phyloP scores from a whole-genome alignment of 2,113 vertebrate genomes.

The Rhombomys opimus region DNA sequence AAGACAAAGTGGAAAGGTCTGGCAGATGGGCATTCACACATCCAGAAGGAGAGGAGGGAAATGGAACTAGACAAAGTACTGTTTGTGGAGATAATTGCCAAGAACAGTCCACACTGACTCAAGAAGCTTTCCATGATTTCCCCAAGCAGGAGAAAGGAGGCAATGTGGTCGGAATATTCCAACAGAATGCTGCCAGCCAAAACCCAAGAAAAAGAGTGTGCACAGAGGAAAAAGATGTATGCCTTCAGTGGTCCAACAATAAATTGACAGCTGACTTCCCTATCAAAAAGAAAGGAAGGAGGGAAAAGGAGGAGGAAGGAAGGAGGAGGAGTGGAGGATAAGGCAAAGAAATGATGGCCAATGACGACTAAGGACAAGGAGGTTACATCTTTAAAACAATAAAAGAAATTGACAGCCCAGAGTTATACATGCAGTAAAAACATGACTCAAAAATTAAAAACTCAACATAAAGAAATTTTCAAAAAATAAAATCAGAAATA shows the following conservation, averaged over 20 bases:
- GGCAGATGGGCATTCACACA: background rate
- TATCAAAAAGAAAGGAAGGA: background rate
- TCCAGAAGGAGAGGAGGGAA: background rate
- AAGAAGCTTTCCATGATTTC: background rate
- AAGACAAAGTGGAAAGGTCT: background rate
- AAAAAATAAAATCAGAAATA: conserved; percentile 26
- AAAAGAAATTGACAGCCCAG: background rate
- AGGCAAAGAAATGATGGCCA: background rate
- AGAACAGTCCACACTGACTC: conserved; percentile 48
- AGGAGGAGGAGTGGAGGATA: background rate
- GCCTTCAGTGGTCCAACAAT: background rate
- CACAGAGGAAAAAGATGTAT: background rate
- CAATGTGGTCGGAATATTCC: background rate
- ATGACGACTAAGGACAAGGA: background rate
- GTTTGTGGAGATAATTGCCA: background rate
- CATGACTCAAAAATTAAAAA: background rate
- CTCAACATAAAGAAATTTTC: background rate
- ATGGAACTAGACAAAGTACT: background rate
- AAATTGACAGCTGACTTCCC: background rate
- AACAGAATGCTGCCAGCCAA: conserved; percentile 14
- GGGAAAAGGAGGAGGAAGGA: no score
- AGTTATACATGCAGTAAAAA: background rate
- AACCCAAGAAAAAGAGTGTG: background rate
- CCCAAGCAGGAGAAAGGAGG: conserved; percentile 1
- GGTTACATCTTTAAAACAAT: background rate